Evolutionary conservation across 1,140 invertebrate genomes (phyloP).

Genomic region (Matsumurasca onukii): DNA sequence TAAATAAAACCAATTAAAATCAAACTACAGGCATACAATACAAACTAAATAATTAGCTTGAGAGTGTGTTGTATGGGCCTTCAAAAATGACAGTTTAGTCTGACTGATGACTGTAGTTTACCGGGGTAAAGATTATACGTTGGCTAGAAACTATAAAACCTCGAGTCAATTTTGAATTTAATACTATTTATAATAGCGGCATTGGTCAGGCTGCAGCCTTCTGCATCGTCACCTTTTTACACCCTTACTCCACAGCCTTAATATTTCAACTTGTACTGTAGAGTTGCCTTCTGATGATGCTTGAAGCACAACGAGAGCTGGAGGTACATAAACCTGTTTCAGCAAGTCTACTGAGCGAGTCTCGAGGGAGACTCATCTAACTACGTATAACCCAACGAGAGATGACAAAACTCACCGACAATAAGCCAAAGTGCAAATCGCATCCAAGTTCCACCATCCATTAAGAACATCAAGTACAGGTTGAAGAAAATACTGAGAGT

Average conservation of each 20-base stretch:
- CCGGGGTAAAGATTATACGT: too few species aligned
- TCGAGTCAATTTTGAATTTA: too few species aligned
- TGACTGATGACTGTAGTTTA: too few species aligned
- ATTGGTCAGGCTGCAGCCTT: too few species aligned
- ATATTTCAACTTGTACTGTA: background rate
- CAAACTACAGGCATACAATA: background rate
- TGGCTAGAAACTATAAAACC: too few species aligned
- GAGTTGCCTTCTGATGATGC: background rate
- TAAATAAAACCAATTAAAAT: background rate
- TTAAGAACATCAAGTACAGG: constrained; percentile 66
- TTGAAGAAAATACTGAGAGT: constrained; percentile 66
- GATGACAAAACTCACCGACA: constrained; percentile 42
- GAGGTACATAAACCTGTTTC: background rate
- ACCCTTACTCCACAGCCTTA: too few species aligned
- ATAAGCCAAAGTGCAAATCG: constrained; percentile 64
- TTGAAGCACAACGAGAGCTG: background rate
- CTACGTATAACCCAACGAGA: background rate
- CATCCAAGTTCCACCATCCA: constrained; percentile 64
- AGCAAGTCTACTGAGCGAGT: too few species aligned
- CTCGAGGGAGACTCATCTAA: too few species aligned
- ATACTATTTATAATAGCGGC: too few species aligned
- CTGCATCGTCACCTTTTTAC: too few species aligned
- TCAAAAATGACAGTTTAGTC: too few species aligned
- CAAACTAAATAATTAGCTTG: background rate
- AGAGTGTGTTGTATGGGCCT: background rate